These are phyloP conservation scores for Miichthys miiuy DNA, from an alignment of 2,797 vertebrate genomes.

Conservation along the genomic window DNA sequence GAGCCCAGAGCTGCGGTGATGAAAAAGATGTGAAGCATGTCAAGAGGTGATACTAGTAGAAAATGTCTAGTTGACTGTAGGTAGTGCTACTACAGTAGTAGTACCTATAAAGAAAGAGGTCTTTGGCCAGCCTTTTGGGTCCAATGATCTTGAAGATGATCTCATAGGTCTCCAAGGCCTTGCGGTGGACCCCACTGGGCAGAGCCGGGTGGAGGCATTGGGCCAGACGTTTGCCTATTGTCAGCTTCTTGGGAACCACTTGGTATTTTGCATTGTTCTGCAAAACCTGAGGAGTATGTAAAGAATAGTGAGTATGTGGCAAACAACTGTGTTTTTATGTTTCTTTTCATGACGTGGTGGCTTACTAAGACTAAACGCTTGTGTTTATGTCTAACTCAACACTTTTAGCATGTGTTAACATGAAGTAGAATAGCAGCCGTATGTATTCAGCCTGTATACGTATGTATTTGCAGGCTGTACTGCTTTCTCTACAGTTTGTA, in stretches of 20 bases:
- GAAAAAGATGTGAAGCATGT: background rate
- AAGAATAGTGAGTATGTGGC: background rate
- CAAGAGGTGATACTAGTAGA: background rate
- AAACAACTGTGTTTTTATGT: background rate
- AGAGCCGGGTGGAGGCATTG: slow-evolving; percentile 99
- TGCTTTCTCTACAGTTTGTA: background rate
- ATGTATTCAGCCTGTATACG: background rate
- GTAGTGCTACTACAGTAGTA: background rate
- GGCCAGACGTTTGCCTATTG: slow-evolving; percentile 95
- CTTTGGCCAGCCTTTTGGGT: slow-evolving; percentile 96
- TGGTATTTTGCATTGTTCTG: slow-evolving; percentile 99
- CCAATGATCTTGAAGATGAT: slow-evolving; percentile 99
- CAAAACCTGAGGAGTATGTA: slow-evolving; percentile 86
- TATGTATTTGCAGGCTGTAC: background rate
- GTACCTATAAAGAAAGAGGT: slow-evolving; percentile 99
- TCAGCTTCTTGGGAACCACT: slow-evolving; percentile 97
- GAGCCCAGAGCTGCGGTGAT: slow-evolving; percentile 90
- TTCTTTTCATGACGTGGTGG: background rate
- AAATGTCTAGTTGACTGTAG: background rate
- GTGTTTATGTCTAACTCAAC: background rate
- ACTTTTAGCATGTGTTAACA: background rate
- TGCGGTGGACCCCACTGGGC: slow-evolving; percentile 98
- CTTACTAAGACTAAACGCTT: background rate
- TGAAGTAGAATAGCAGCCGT: background rate
- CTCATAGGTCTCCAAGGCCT: slow-evolving; percentile 98